phyloP scores from a whole-genome alignment of 2,797 vertebrate genomes.

The Octomys mimax region DNA sequence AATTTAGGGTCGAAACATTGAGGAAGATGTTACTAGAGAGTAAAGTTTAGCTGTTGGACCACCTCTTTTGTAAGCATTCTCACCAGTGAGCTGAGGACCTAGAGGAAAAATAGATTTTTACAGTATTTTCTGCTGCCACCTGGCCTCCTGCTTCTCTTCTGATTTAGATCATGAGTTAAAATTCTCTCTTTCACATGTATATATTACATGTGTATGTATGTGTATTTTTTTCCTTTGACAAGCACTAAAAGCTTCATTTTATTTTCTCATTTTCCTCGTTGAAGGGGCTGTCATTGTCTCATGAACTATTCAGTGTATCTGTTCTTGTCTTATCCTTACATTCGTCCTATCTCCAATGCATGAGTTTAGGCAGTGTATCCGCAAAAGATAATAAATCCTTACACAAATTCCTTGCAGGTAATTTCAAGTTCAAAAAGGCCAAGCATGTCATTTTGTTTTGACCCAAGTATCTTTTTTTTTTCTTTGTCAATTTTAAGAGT shows the following conservation, averaged over 20 bases:
- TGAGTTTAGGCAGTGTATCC: background rate
- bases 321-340: background rate
- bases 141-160: background rate
- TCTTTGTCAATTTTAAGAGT: background rate
- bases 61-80: background rate
- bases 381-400: background rate
- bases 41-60: background rate
- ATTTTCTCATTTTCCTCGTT: background rate
- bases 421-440: background rate
- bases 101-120: background rate
- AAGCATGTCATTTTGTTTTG: background rate
- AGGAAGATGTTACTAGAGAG: background rate
- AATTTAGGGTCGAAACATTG: background rate
- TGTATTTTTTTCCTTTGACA: background rate
- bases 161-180: background rate
- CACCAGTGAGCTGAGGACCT: background rate
- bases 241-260: background rate
- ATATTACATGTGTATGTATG: background rate
- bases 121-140: background rate
- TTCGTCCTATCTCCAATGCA: background rate
- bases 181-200: background rate
- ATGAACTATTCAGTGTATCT: background rate
- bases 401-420: background rate
- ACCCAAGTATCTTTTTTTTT: background rate
- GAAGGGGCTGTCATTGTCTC: background rate